Conservation (phyloP, 2,113 vertebrate species). For the Tonatia bakeri region DNA sequence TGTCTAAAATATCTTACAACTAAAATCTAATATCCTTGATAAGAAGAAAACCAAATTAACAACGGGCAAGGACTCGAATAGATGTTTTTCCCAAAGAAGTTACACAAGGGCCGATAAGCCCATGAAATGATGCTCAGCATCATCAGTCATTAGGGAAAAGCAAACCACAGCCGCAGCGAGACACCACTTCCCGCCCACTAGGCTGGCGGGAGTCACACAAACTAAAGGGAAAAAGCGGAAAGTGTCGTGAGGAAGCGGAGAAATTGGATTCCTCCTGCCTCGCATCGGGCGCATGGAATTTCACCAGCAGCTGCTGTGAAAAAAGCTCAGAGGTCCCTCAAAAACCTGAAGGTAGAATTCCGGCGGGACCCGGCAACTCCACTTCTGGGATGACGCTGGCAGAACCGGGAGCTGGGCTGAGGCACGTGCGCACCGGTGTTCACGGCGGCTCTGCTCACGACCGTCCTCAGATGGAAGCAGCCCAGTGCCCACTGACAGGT, state of each 20-base stretch:
- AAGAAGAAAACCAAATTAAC: background rate
- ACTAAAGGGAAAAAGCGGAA: background rate
- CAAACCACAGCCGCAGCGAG: background rate
- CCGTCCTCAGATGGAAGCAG: background rate
- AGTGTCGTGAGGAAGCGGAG: background rate
- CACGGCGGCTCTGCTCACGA: background rate
- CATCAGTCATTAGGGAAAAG: background rate
- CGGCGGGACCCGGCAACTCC: background rate
- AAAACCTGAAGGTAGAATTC: background rate
- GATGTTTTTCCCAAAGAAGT: background rate
- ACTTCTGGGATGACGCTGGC: background rate
- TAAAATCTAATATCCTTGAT: background rate
- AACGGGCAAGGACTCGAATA: background rate
- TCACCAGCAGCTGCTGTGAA: background rate
- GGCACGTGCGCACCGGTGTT: background rate
- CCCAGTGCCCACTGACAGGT: background rate
- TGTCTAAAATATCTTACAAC: background rate
- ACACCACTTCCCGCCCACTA: background rate
- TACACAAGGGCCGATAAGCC: background rate
- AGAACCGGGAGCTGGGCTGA: background rate
- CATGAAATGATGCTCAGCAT: background rate
- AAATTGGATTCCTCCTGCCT: rapidly evolving
- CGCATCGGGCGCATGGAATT: rapidly evolving
- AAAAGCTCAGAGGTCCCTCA: background rate
- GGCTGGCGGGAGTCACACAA: background rate